Conservation (phyloP, 2,888 invertebrate species). For the Cabera pusaria region DNA sequence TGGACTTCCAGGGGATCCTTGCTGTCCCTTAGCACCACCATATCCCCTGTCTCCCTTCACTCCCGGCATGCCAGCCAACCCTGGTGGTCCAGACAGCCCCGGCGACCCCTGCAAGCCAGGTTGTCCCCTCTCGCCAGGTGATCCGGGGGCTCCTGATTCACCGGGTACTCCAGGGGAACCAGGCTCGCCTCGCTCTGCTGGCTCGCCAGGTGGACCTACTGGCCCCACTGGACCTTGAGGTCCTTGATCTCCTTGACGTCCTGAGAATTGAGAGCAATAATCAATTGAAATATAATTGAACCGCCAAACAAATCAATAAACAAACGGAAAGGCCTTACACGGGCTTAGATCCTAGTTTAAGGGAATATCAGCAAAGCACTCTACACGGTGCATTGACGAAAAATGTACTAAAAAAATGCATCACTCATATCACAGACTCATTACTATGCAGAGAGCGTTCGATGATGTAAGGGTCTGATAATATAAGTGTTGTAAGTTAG, state of each 20-base stretch:
- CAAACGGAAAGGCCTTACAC: no score
- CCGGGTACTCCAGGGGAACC: conserved; percentile 88
- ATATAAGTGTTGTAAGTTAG: no score
- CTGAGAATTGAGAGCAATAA: conserved; percentile 41
- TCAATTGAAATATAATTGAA: no score
- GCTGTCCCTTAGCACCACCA: conserved; percentile 88
- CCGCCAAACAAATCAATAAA: no score
- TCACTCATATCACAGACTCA: no score
- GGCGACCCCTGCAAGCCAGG: conserved; percentile 88
- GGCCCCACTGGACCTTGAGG: conserved; percentile 89
- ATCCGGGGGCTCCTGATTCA: conserved; percentile 88
- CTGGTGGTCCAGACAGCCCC: conserved; percentile 87
- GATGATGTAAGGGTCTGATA: no score
- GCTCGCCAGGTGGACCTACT: conserved; percentile 90
- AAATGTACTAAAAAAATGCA: no score
- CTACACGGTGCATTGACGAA: no score
- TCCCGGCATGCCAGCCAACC: conserved; percentile 87
- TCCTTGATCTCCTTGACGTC: conserved; percentile 89
- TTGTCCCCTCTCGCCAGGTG: conserved; percentile 89
- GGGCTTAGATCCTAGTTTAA: no score
- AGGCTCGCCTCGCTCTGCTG: conserved; percentile 90
- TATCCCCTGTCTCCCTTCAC: conserved; percentile 89
- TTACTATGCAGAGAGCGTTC: no score
- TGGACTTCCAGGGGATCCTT: conserved; percentile 85
- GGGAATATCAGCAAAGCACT: no score